Conservation (phyloP, 2,113 vertebrate species). For the Vanacampus margaritifer region DNA sequence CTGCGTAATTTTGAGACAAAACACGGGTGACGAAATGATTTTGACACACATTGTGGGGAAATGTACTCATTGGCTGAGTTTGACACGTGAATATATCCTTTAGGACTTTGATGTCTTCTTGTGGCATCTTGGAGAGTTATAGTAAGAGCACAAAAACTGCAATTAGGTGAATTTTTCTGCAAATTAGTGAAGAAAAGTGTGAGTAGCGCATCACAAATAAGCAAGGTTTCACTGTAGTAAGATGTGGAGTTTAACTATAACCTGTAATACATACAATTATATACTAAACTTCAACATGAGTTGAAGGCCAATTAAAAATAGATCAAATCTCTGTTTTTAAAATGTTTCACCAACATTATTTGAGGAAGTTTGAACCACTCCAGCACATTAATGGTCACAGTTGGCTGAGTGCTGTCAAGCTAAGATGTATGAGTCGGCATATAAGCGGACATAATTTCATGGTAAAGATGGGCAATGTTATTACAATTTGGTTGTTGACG, state of each 20-base stretch:
- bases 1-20: too few relatives aligned
- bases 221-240: not conserved
- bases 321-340: not conserved
- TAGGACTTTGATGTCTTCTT: too few relatives aligned
- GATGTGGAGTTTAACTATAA: not conserved
- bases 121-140: too few relatives aligned
- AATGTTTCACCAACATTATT: not conserved
- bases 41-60: too few relatives aligned
- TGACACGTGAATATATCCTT: too few relatives aligned
- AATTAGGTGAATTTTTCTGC: too few relatives aligned
- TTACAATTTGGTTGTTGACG: conserved; percentile 75
- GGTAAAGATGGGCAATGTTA: conserved; percentile 77
- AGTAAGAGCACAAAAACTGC: too few relatives aligned
- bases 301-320: not conserved
- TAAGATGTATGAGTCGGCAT: conserved; percentile 73
- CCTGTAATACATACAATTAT: not conserved
- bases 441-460: conserved; percentile 74
- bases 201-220: too few relatives aligned
- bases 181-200: too few relatives aligned
- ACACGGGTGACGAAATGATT: too few relatives aligned
- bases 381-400: conserved; percentile 63
- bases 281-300: not conserved
- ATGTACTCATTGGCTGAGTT: too few relatives aligned
- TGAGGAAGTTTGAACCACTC: conserved; percentile 49
- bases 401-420: conserved; percentile 74